Percentiles rank a stretch among this genome's conserved stretches.
Conservation (phyloP, 2,797 vertebrate species). For the Paramormyrops hopkinsi region DNA sequence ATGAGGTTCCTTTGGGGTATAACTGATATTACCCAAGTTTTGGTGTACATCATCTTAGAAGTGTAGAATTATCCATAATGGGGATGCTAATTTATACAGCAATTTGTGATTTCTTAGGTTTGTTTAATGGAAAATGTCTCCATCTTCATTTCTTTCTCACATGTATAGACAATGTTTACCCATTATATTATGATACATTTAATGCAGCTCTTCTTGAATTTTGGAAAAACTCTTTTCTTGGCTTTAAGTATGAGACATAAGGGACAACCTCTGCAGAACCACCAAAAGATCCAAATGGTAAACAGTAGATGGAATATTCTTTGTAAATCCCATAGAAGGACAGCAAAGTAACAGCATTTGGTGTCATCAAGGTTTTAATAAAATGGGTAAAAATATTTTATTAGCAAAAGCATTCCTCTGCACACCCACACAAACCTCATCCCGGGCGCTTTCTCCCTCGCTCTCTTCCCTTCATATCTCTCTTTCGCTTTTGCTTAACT, state of each 20-base stretch:
- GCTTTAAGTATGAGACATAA: not conserved
- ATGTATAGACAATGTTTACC: not conserved
- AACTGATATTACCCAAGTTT: not conserved
- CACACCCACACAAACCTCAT: not conserved
- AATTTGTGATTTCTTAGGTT: not conserved
- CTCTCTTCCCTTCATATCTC: not conserved
- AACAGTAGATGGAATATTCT: not conserved
- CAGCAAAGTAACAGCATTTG: not conserved
- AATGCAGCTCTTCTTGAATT: not conserved
- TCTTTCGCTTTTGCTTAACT: constrained; percentile 39
- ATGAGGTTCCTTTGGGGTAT: not conserved
- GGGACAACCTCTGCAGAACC: not conserved
- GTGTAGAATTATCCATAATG: not conserved
- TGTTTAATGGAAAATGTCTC: not conserved
- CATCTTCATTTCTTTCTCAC: not conserved
- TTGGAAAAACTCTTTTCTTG: not conserved
- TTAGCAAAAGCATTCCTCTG: not conserved
- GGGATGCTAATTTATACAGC: not conserved
- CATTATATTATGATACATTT: not conserved
- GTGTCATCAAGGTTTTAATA: not conserved
- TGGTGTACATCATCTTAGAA: not conserved
- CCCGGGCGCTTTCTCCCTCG: not conserved
- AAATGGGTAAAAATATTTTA: not conserved
- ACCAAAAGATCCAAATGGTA: not conserved
- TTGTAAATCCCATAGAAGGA: not conserved